phyloP scores from a whole-genome alignment of 2,888 invertebrate genomes.

The Xanthia icteritia region DNA sequence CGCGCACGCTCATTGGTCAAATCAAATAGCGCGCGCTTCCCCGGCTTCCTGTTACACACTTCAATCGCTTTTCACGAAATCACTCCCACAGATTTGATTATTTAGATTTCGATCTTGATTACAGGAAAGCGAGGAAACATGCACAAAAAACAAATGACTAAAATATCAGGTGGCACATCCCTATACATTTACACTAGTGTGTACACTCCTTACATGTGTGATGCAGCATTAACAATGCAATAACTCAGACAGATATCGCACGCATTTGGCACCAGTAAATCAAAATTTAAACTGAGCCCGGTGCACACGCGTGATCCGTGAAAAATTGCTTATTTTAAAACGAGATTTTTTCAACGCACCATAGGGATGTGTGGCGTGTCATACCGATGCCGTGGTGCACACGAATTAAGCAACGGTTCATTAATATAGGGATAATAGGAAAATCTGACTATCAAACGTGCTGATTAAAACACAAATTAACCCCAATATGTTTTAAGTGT shows the following conservation, averaged over 20 bases:
- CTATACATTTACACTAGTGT: constrained; percentile 3
- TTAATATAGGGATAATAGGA: background rate
- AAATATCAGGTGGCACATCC: background rate
- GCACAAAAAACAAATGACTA: background rate
- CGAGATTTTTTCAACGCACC: constrained; percentile 76
- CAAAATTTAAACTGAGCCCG: constrained; percentile 77
- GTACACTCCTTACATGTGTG: constrained; percentile 36
- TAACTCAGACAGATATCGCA: constrained; percentile 84
- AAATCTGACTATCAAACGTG: background rate
- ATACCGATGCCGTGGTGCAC: constrained; percentile 62
- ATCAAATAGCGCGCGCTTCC: no score
- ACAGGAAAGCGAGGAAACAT: no score
- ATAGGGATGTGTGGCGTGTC: constrained; percentile 74
- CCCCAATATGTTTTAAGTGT: background rate
- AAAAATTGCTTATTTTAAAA: constrained; percentile 87
- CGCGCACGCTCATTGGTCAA: no score
- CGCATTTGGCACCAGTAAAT: constrained; percentile 85
- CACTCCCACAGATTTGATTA: no score
- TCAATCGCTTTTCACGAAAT: no score
- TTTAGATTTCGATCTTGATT: no score
- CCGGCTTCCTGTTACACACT: no score
- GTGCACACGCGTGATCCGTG: constrained; percentile 81
- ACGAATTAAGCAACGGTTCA: constrained; percentile 48
- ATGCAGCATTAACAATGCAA: constrained; percentile 74
- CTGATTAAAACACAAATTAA: background rate